Evolutionary conservation across 1,140 invertebrate genomes (phyloP).

Genomic region (Lucilia sericata): DNA sequence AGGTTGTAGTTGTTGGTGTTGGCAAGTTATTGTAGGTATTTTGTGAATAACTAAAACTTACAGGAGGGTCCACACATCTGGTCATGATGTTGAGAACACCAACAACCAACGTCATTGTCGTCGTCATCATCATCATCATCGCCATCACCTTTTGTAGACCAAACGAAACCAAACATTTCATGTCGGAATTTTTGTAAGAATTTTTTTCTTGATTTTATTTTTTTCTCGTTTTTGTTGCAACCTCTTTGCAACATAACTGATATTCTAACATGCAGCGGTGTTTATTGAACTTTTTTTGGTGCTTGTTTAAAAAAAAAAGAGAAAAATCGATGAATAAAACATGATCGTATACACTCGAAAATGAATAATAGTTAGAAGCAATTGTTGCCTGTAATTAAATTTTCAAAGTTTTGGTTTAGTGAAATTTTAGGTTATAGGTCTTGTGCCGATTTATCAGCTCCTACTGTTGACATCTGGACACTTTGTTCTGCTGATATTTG

Average conservation of each 20-base stretch:
- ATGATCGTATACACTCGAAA: neutral
- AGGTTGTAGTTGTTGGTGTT: neutral
- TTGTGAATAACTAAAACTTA: conserved; percentile 16
- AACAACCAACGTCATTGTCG: neutral
- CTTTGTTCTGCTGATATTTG: too few relatives aligned
- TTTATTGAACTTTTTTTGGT: conserved; percentile 36
- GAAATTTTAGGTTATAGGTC: too few relatives aligned
- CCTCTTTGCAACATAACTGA: conserved; percentile 37
- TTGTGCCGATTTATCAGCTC: too few relatives aligned
- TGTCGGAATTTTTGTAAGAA: conserved; percentile 42
- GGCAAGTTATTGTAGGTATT: conserved; percentile 5
- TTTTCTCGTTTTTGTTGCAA: neutral
- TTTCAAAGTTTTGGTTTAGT: too few relatives aligned
- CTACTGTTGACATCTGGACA: too few relatives aligned
- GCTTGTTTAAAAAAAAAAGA: neutral
- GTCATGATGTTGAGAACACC: conserved; percentile 28
- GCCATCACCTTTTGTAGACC: conserved; percentile 32
- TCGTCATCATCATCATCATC: neutral
- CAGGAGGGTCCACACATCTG: conserved; percentile 41
- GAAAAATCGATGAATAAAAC: neutral
- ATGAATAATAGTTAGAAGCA: neutral
- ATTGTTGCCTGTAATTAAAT: too few relatives aligned
- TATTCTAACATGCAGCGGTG: conserved; percentile 42
- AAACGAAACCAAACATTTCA: conserved; percentile 31
- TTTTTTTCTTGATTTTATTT: conserved; percentile 21